Conservation (phyloP, 2,797 vertebrate species). For the Melanotaenia maccullochi region DNA sequence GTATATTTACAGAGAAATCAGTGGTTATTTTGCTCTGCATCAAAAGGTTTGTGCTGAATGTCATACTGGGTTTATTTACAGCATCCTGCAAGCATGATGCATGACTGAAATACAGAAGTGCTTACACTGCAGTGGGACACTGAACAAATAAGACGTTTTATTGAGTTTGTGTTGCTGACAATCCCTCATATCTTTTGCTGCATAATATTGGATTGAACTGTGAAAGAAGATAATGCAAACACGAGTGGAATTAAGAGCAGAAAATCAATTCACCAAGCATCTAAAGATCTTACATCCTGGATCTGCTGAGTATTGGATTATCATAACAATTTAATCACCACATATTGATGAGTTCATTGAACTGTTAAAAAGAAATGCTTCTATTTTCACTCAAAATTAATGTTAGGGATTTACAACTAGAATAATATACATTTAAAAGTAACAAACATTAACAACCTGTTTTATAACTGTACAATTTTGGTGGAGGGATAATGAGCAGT, state of each 20-base stretch:
- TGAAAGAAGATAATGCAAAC: constrained; percentile 10
- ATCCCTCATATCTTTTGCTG: not conserved
- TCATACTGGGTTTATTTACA: constrained; percentile 40
- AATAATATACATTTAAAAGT: not conserved
- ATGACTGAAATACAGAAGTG: constrained; percentile 8
- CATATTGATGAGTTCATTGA: not conserved
- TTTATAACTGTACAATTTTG: constrained; percentile 18
- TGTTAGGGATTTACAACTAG: not conserved
- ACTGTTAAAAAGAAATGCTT: not conserved
- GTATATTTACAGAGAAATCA: not conserved
- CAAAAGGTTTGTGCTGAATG: constrained; percentile 6
- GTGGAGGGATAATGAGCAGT: constrained; percentile 42
- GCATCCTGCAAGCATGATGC: constrained; percentile 1
- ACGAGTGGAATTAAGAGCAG: constrained; percentile 1
- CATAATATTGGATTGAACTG: constrained; percentile 3
- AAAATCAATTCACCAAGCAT: not conserved
- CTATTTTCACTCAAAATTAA: not conserved
- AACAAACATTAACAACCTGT: not conserved
- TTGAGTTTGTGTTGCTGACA: not conserved
- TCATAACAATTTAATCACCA: not conserved
- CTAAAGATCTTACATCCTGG: not conserved
- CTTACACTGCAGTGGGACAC: not conserved
- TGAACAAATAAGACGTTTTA: not conserved
- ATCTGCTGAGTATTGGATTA: constrained; percentile 1
- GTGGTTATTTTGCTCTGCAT: not conserved